Conservation (phyloP, 2,797 vertebrate species). For the Macroramphosus scolopax region DNA sequence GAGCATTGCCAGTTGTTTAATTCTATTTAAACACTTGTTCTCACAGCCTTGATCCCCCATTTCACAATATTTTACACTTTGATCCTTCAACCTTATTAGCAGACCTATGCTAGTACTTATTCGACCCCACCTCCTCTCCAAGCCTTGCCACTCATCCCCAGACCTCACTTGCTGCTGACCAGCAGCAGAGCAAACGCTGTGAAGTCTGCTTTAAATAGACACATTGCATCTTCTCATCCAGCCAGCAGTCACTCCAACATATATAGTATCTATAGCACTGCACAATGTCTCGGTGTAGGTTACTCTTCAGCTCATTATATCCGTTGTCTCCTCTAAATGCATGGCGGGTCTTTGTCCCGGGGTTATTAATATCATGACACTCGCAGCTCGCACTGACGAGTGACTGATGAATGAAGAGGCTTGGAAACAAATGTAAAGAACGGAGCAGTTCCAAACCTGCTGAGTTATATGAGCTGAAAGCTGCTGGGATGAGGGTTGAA, state of each 20-base stretch:
- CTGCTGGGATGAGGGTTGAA: too few relatives aligned
- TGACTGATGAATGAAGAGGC: too few relatives aligned
- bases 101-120: constrained; percentile 1
- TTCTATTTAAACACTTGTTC: too few relatives aligned
- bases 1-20: constrained; percentile 28
- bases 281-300: constrained; percentile 18
- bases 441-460: too few relatives aligned
- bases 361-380: constrained; percentile 5
- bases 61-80: constrained; percentile 18
- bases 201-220: constrained; percentile 32
- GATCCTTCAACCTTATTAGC: constrained; percentile 3
- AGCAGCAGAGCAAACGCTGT: constrained; percentile 22
- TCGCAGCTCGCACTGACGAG: constrained; percentile 7
- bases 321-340: constrained; percentile 3
- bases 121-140: neutral
- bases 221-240: constrained; percentile 23
- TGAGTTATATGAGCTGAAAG: too few relatives aligned
- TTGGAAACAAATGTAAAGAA: too few relatives aligned
- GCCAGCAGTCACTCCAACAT: constrained; percentile 12
- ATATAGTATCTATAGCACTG: too few relatives aligned
- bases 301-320: constrained; percentile 18
- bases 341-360: constrained; percentile 9
- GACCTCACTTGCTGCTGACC: too few relatives aligned
- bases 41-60: too few relatives aligned
- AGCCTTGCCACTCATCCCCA: too few relatives aligned